phyloP scores from a whole-genome alignment of 1,140 invertebrate species.

The Sinella curviseta region DNA sequence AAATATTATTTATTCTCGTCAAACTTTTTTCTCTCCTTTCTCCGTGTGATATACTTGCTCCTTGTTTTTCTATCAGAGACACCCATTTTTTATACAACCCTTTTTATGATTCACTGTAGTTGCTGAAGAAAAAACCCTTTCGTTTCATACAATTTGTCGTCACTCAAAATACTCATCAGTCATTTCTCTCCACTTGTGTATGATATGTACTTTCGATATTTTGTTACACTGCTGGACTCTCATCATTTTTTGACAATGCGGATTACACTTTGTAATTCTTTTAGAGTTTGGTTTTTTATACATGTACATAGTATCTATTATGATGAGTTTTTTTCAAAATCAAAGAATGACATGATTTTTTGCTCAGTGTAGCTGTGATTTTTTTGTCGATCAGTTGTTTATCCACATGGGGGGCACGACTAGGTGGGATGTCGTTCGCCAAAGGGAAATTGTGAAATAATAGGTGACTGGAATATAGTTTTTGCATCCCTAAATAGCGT shows the following conservation, averaged over 20 bases:
- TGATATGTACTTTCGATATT: not conserved
- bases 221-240: not conserved
- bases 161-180: conserved; percentile 25
- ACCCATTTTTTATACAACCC: not conserved
- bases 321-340: no score
- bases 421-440: not conserved
- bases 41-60: not conserved
- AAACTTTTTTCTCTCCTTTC: not conserved
- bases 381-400: no score
- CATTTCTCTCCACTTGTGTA: not conserved
- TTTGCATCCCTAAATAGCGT: no score
- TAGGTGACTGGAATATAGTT: no score
- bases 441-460: no score
- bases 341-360: no score
- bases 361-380: no score
- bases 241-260: not conserved
- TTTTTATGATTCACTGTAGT: not conserved
- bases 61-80: not conserved
- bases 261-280: not conserved
- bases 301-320: no score
- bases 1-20: not conserved
- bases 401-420: not conserved
- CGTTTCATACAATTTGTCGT: conserved; percentile 3
- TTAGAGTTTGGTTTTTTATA: not conserved
- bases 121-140: not conserved